A percentile compares a stretch with the other conserved stretches of the same genome.
phyloP scores from a whole-genome alignment of 2,797 vertebrate genomes.

The Philypnodon macrostomus region DNA sequence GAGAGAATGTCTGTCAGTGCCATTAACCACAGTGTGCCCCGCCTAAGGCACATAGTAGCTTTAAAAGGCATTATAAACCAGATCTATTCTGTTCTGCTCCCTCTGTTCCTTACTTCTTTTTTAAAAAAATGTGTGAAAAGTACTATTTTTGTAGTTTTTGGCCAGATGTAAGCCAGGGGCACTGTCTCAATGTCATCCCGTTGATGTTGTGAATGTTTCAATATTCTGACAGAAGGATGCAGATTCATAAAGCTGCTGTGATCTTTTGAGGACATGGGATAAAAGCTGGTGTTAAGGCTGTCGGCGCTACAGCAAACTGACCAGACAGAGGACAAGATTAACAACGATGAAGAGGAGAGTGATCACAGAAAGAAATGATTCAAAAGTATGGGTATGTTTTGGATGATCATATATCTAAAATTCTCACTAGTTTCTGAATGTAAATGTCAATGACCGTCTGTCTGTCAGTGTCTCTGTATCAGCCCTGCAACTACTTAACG shows the following conservation, averaged over 20 bases:
- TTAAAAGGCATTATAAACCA: conserved; percentile 10
- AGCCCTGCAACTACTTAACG: too few relatives aligned
- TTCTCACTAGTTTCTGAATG: too few relatives aligned
- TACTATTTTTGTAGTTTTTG: conserved; percentile 22
- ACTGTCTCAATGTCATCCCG: conserved; percentile 19
- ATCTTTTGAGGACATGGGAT: conserved; percentile 34
- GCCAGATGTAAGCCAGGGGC: conserved; percentile 37
- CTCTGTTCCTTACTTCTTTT: conserved; percentile 10
- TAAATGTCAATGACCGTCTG: too few relatives aligned
- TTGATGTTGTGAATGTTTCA: conserved; percentile 24
- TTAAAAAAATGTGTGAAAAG: conserved; percentile 2
- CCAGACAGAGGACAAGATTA: conserved; percentile 19
- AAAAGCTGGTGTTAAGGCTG: conserved; percentile 45
- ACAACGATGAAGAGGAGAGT: conserved; percentile 9
- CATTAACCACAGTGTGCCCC: too few relatives aligned
- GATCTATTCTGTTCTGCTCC: conserved; percentile 2
- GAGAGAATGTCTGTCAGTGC: too few relatives aligned
- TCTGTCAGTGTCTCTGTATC: too few relatives aligned
- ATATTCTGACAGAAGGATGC: conserved; percentile 24
- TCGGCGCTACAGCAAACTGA: conserved; percentile 39
- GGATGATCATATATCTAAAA: too few relatives aligned
- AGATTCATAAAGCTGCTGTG: conserved; percentile 31
- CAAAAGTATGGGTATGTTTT: background rate
- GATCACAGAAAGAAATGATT: background rate
- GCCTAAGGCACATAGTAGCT: too few relatives aligned